phyloP scores from a whole-genome alignment of 2,888 invertebrate genomes.

The Callyntrura sp. region DNA sequence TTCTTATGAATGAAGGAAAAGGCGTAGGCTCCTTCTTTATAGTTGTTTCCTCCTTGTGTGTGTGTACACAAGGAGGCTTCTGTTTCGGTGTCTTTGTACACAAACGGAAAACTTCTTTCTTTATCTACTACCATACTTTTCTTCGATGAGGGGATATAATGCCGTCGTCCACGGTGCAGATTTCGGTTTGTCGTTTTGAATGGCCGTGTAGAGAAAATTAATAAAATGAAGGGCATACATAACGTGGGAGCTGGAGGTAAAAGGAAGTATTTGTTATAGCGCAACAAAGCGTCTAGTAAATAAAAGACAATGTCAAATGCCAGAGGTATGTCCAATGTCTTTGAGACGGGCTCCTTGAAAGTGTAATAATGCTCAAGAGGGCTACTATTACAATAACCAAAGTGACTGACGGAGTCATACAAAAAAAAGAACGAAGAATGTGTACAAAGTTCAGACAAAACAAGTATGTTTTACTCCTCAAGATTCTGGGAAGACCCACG shows the following conservation, averaged over 20 bases:
- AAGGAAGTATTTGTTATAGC: background rate
- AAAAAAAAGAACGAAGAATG: background rate
- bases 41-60: constrained; percentile 2
- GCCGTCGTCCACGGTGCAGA: constrained; percentile 4
- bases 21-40: background rate
- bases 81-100: constrained; percentile 8
- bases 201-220: too few species aligned
- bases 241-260: background rate
- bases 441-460: background rate
- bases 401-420: constrained; percentile 22
- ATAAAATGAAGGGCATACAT: too few species aligned
- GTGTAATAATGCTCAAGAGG: constrained; percentile 59
- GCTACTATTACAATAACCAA: constrained; percentile 36
- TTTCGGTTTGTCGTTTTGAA: background rate
- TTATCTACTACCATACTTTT: constrained; percentile 46
- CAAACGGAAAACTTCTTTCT: constrained; percentile 41
- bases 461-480: background rate
- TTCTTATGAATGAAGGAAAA: too few species aligned
- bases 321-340: background rate
- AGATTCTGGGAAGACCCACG: constrained; percentile 15
- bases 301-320: background rate
- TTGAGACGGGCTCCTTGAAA: constrained; percentile 45
- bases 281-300: background rate
- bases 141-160: background rate
- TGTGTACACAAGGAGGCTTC: constrained; percentile 12